Base-by-base conservation (phyloP, 2,797 vertebrate species). In the Poecile montanus region DNA sequence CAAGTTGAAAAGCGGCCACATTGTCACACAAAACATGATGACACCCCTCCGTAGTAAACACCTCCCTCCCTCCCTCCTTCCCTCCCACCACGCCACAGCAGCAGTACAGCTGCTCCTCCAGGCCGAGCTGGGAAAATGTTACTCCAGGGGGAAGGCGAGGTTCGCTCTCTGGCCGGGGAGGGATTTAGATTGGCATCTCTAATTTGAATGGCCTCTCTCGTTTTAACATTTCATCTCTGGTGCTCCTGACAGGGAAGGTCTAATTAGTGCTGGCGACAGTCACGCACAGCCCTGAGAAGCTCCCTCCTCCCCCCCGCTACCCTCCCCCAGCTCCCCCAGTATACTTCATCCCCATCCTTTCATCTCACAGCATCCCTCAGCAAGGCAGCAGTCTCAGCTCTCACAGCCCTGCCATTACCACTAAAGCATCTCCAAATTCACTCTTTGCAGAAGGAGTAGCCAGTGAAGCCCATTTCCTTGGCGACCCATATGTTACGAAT, bases 151-250 rank as follows among this genome's bases (percentile, higher is more conserved):
- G 78, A 96, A 95, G 73, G 89, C n/a, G 5, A 89, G 10, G 21
- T 85, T 83, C 16, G 0, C 65, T 91, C 79, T 77, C 88, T 81
- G 50, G 67, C 92, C 91, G 72, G 80, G 80, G 85, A 92, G 65
- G 53, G 91, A 93, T 96, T 96, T 89, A 96, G 94, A 95, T 95
- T 95, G 90, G 91, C 93, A 94, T 90, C 91, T 92, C 95, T 96
- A 96, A 97, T 97, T 97, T 97, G 96, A 95, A 93, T 86, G 88
- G 87, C 72, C 95, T 90, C 92, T 75, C 91, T 95, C 36, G 2
- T 91, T 95, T 94, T 95, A 95, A 95, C 81, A 91, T 94, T 93
- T 96, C 91, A 93, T 95, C 92, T 93, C 93, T 93, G 85, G 70
- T 92, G 88, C 85, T 93, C 77, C 65, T 94, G 89, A 97, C 96